Conservation (phyloP, 1,140 invertebrate genomes). For the Drosophila navojoa region DNA sequence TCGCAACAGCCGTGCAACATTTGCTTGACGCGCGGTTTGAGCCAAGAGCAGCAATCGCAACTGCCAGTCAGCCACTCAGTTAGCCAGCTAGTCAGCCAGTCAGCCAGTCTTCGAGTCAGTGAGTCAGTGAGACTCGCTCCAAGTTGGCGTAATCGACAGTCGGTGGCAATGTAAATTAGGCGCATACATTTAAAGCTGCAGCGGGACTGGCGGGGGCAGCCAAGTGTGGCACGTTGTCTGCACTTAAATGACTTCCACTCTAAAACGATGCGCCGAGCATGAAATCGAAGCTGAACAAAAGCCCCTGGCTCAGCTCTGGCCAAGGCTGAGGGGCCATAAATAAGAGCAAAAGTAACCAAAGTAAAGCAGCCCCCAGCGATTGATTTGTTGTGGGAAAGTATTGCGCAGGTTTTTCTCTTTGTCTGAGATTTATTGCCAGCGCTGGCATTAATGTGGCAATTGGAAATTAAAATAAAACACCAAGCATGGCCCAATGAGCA, state of each 20-base stretch:
- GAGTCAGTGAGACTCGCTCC: constrained; percentile 47
- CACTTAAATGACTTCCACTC: constrained; percentile 74
- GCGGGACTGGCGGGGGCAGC: constrained; percentile 31
- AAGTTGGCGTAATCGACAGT: constrained; percentile 62
- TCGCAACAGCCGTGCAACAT: constrained; percentile 69
- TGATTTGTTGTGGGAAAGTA: constrained; percentile 64
- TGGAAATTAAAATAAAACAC: constrained; percentile 53
- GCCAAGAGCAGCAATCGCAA: constrained; percentile 66
- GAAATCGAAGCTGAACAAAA: constrained; percentile 39
- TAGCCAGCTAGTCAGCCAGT: constrained; percentile 25
- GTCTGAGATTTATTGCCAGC: constrained; percentile 42
- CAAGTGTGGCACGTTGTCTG: constrained; percentile 62
- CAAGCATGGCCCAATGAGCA: constrained; percentile 25
- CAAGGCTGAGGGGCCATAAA: constrained; percentile 35
- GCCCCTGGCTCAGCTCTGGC: not conserved
- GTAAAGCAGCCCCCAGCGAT: constrained; percentile 37
- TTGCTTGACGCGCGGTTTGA: constrained; percentile 58
- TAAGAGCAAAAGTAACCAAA: constrained; percentile 52
- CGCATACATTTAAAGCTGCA: constrained; percentile 50
- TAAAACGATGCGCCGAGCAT: constrained; percentile 21
- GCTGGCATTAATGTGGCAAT: constrained; percentile 38
- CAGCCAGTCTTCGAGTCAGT: constrained; percentile 35
- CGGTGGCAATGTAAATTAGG: constrained; percentile 79
- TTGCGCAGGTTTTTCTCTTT: constrained; percentile 29
- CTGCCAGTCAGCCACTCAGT: constrained; percentile 24